phyloP scores from a whole-genome alignment of 1,140 invertebrate genomes.

The Euschistus heros region DNA sequence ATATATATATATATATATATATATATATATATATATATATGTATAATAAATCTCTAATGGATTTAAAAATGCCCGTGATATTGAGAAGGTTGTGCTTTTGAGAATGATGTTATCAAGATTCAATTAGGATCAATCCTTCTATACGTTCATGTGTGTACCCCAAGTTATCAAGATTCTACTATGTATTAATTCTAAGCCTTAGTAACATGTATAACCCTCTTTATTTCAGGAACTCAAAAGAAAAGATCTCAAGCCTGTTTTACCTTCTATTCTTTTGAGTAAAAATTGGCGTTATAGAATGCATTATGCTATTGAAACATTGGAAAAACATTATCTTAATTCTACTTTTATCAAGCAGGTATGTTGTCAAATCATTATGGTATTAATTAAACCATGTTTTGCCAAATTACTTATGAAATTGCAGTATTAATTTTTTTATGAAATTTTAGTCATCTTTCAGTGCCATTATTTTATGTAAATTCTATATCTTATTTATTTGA shows the following conservation, averaged over 20 bases:
- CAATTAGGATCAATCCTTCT: not conserved
- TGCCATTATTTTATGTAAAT: not conserved
- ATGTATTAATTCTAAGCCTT: not conserved
- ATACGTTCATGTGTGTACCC: not conserved
- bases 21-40: too few species aligned
- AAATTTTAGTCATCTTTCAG: not conserved
- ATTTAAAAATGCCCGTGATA: too few species aligned
- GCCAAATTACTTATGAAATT: not conserved
- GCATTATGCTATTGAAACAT: conserved; percentile 18
- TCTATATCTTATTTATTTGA: not conserved
- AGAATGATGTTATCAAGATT: not conserved
- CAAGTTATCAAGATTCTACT: not conserved
- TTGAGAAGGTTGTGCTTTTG: not conserved
- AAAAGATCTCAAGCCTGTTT: conserved; percentile 7
- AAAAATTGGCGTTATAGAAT: conserved; percentile 18
- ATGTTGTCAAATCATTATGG: not conserved
- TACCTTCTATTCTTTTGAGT: conserved; percentile 8
- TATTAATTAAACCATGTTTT: not conserved
- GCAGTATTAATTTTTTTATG: not conserved
- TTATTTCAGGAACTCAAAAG: not conserved
- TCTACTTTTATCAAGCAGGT: not conserved
- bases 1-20: too few species aligned
- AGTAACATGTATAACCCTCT: not conserved
- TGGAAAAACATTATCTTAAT: conserved; percentile 7
- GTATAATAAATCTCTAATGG: too few species aligned